Evolutionary conservation across 2,797 vertebrate genomes (phyloP), one percentile per base, ranked within the genome.

Genomic region (Enteromius treurensis): DNA sequence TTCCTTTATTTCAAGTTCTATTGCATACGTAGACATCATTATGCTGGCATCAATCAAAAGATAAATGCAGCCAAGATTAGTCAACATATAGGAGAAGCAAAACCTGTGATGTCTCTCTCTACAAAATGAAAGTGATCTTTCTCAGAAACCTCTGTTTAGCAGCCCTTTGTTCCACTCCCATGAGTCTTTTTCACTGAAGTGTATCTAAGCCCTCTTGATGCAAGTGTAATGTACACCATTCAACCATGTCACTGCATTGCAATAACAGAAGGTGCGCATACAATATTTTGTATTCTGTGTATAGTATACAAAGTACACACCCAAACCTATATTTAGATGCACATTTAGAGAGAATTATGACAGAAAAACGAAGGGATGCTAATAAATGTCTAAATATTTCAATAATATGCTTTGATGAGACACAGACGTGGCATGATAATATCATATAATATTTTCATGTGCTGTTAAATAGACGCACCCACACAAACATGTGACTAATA

Each of bases 151-250:
- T 68, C 1, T 53, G 10, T 76, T 82, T 26, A 49, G 62, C 13
- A 64, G 10, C 4, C 13, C 19, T 26, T 73, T 73, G 77, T 82
- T 74, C 29, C 73, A 32, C 32, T 53, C 67, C 15, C 34, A 53
- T 32, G 29, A 32, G 60, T 67, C 34, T 17, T 60, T 67, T 34
- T 81, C 55, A 81, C 17, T 83, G 70, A 82, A 62, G 51, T 68
- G 79, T 71, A 42, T 82, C 58, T 58, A 68, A 80, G 65, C 47
- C 74, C 42, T 58, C 75, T 83, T 70, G 21, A 71, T 78, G 42
- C 51, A 68, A 68, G 71, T 55, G 71, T 62, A 62, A 51, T 11
- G 26, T 49, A 64, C 53, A 64, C 67, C 65, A 53, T 71, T 83
- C 82, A 78, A 40, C 53, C 65, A 3, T 78, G 23, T 53, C 45